A percentile compares a stretch with the other conserved stretches of the same genome.
Evolutionary conservation across 2,888 invertebrate species (phyloP).

Genomic region (Eurois occulta): DNA sequence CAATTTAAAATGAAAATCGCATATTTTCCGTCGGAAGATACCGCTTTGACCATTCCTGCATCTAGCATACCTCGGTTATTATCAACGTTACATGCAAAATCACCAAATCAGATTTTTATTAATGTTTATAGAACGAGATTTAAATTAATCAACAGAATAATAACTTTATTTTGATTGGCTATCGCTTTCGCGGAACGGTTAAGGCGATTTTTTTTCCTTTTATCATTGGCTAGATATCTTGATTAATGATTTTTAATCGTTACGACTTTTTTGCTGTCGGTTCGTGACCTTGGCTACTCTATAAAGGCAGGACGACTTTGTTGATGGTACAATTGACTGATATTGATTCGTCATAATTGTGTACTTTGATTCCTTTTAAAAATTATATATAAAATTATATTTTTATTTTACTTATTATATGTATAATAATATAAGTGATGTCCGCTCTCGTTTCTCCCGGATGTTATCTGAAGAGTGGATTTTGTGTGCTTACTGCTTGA

Average conservation of each 20-base stretch:
- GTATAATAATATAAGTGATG: too few relatives aligned
- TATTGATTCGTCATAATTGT: slow-evolving; percentile 22
- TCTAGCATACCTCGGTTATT: slow-evolving; percentile 53
- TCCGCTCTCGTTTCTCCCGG: slow-evolving; percentile 7
- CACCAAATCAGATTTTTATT: slow-evolving; percentile 81
- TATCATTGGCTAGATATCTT: slow-evolving; percentile 59
- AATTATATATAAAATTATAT: too few relatives aligned
- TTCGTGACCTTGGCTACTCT: slow-evolving; percentile 56
- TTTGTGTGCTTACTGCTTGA: background rate
- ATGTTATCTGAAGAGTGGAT: background rate
- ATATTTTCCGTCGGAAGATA: background rate
- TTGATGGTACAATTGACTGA: slow-evolving; percentile 19
- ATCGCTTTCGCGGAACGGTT: slow-evolving; percentile 67
- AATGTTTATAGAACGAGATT: slow-evolving; percentile 79
- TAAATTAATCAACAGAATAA: slow-evolving; percentile 80
- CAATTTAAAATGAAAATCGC: background rate
- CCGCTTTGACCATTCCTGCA: background rate
- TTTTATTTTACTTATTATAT: too few relatives aligned
- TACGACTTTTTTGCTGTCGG: slow-evolving; percentile 50
- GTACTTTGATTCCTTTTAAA: slow-evolving; percentile 24
- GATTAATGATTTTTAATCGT: slow-evolving; percentile 63
- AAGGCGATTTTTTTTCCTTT: slow-evolving; percentile 47
- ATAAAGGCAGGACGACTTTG: slow-evolving; percentile 33
- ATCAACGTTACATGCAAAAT: slow-evolving; percentile 78
- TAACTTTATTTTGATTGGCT: slow-evolving; percentile 77